Percentiles rank a stretch among this genome's conserved stretches.
Conservation (phyloP, 35 echinoderm and acorn worm genomes). For the Lytechinus variegatus region DNA sequence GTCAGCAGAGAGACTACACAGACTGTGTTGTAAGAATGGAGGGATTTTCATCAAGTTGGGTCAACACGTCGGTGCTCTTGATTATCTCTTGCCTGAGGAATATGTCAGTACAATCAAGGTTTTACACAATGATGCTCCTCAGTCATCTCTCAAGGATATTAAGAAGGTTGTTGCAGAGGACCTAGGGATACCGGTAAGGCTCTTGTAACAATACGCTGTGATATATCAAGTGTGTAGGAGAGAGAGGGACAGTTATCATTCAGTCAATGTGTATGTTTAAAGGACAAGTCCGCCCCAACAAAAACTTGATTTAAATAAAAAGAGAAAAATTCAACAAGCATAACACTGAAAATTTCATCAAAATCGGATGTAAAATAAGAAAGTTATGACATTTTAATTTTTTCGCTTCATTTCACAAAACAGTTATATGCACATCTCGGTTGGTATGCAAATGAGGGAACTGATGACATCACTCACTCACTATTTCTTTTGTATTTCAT, state of each 20-base stretch:
- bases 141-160: slow-evolving; percentile 75
- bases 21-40: slow-evolving; percentile 89
- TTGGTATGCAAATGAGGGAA: no score
- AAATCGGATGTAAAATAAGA: no score
- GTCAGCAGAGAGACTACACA: slow-evolving; percentile 75
- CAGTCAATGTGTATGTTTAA: no score
- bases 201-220: background rate
- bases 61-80: slow-evolving; percentile 92
- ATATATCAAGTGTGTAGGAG: background rate
- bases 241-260: background rate
- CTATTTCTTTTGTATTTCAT: no score
- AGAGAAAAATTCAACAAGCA: no score
- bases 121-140: slow-evolving; percentile 87
- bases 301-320: no score
- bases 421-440: no score
- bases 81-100: slow-evolving; percentile 90
- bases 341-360: no score
- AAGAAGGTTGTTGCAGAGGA: slow-evolving; percentile 82
- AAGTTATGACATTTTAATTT: no score
- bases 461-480: no score
- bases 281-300: no score
- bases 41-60: slow-evolving; percentile 97
- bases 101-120: slow-evolving; percentile 96
- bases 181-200: slow-evolving; percentile 64
- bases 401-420: no score